Percentiles rank a stretch among this genome's conserved stretches.
Conservation (phyloP, 1,140 invertebrate genomes). For the Chironomus striatipennis region DNA sequence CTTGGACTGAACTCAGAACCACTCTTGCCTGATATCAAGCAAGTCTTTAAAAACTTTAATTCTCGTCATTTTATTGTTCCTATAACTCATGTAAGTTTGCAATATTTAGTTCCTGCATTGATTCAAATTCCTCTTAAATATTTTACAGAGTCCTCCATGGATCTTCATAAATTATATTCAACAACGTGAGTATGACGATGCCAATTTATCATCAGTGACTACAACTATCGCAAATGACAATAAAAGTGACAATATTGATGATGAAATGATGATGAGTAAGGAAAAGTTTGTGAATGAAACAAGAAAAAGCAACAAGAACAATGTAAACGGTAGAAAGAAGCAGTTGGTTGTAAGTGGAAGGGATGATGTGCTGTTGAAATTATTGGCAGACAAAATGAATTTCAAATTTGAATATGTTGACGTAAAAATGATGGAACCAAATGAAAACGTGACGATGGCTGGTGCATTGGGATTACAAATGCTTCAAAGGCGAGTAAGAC, state of each 20-base stretch:
- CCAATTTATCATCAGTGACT: too few relatives aligned
- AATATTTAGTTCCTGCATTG: too few relatives aligned
- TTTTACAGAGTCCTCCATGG: conserved; percentile 59
- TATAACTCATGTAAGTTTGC: conserved; percentile 51
- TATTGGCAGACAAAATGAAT: conserved; percentile 55
- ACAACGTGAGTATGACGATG: not conserved
- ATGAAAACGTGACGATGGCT: conserved; percentile 51
- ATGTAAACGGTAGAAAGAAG: not conserved
- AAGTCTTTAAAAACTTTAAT: conserved; percentile 52
- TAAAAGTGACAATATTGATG: too few relatives aligned
- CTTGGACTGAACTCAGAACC: conserved; percentile 50
- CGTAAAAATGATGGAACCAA: conserved; percentile 45
- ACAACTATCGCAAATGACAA: too few relatives aligned
- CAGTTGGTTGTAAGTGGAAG: conserved; percentile 45
- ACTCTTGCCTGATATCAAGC: conserved; percentile 47
- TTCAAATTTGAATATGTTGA: conserved; percentile 59
- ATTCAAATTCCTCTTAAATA: too few relatives aligned
- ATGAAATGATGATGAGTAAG: too few relatives aligned
- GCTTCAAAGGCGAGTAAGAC: conserved; percentile 52
- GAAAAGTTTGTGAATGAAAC: too few relatives aligned
- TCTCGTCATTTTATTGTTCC: conserved; percentile 53
- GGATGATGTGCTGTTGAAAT: conserved; percentile 52
- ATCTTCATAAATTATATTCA: conserved; percentile 54
- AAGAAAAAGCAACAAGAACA: too few relatives aligned
- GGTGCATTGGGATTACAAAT: conserved; percentile 52